Evolutionary conservation across 2,797 vertebrate species (phyloP).

Genomic region (Lophotriccus pileatus): DNA sequence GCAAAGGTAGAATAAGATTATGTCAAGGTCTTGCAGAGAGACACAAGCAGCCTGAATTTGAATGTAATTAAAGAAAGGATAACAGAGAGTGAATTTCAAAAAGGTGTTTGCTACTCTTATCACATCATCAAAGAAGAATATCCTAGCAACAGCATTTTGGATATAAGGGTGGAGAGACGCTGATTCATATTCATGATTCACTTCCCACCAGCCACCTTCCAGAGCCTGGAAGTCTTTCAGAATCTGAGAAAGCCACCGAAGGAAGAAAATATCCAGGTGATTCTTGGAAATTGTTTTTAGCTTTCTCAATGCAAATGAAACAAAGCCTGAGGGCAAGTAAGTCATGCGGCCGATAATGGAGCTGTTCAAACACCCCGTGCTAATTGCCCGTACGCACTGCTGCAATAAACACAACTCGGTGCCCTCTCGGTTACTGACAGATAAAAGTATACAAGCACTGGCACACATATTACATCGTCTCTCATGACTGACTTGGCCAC

Average conservation of each 20-base stretch:
- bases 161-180: constrained; percentile 1
- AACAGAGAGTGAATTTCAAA: constrained; percentile 40
- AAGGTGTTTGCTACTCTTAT: constrained; percentile 9
- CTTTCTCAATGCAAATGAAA: not conserved
- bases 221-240: not conserved
- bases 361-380: not conserved
- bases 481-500: not conserved
- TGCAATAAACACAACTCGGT: not conserved
- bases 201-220: not conserved
- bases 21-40: constrained; percentile 17
- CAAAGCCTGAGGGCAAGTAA: not conserved
- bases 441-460: not conserved
- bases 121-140: constrained; percentile 37
- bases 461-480: not conserved
- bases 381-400: not conserved
- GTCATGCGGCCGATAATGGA: accelerated
- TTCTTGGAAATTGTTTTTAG: not conserved
- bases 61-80: constrained; percentile 50
- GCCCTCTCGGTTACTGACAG: not conserved
- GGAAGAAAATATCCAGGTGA: not conserved
- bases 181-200: constrained; percentile 44
- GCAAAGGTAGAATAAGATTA: not conserved
- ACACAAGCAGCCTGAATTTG: not conserved
- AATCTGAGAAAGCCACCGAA: not conserved
- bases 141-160: constrained; percentile 58